Conservation (phyloP, 1,140 invertebrate genomes). For the Meteorus sp. region DNA sequence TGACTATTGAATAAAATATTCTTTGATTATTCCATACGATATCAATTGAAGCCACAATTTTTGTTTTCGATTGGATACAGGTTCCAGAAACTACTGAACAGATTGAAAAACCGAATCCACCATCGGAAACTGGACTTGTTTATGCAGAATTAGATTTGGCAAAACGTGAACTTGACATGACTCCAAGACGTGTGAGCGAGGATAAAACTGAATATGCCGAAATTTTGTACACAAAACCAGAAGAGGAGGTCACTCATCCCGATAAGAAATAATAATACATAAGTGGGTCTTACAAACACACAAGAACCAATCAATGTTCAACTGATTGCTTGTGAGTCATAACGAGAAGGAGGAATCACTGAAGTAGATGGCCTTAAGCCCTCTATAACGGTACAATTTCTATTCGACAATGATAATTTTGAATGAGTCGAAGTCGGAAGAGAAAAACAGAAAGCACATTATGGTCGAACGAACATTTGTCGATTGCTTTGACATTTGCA, state of each 20-base stretch:
- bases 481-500: background rate
- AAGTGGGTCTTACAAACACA: constrained; percentile 3
- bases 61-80: no score
- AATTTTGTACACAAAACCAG: constrained; percentile 57
- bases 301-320: constrained; percentile 14
- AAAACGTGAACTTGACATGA: constrained; percentile 41
- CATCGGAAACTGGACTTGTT: constrained; percentile 55
- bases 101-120: constrained; percentile 28
- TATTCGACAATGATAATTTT: constrained; percentile 6
- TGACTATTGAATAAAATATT: no score
- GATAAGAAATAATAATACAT: constrained; percentile 18
- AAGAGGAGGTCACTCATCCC: constrained; percentile 33
- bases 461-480: background rate
- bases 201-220: constrained; percentile 63
- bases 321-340: constrained; percentile 2
- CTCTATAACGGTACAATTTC: constrained; percentile 22
- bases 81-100: constrained; percentile 16
- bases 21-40: no score
- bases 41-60: no score
- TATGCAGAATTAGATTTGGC: constrained; percentile 61
- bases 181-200: constrained; percentile 51
- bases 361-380: constrained; percentile 19
- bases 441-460: background rate
- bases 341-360: background rate
- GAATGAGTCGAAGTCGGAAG: background rate